Conservation (phyloP, 2,888 invertebrate species). For the Bhutanitis thaidina region DNA sequence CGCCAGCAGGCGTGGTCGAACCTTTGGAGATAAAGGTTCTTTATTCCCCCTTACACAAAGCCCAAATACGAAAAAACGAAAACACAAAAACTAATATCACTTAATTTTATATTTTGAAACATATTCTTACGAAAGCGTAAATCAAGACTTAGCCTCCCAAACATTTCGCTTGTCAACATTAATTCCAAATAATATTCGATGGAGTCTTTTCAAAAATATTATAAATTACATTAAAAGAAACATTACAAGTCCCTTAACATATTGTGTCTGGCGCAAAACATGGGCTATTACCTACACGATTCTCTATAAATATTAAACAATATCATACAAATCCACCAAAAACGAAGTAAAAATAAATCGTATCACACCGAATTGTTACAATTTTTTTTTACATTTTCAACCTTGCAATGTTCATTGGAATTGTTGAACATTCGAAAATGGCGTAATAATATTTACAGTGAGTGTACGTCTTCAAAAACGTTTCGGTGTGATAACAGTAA, state of each 20-base stretch:
- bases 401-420: not conserved
- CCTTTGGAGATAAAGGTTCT: too few relatives aligned
- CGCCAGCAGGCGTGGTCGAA: too few relatives aligned
- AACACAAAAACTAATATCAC: slow-evolving; percentile 41
- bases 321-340: not conserved
- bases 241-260: not conserved
- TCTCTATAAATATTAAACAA: not conserved
- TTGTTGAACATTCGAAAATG: not conserved
- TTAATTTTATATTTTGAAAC: slow-evolving; percentile 63
- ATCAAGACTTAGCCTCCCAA: slow-evolving; percentile 49
- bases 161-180: slow-evolving; percentile 35
- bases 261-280: not conserved
- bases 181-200: slow-evolving; percentile 24
- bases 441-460: too few relatives aligned
- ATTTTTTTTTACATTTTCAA: not conserved
- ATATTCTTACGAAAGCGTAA: slow-evolving; percentile 61
- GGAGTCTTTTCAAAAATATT: slow-evolving; percentile 13
- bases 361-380: not conserved
- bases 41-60: too few relatives aligned
- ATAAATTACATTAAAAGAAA: slow-evolving; percentile 5
- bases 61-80: slow-evolving; percentile 7
- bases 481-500: not conserved
- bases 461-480: not conserved
- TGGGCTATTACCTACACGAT: not conserved
- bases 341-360: not conserved